phyloP scores from a whole-genome alignment of 1,140 invertebrate genomes.

The Anagrus nilaparvatae region DNA sequence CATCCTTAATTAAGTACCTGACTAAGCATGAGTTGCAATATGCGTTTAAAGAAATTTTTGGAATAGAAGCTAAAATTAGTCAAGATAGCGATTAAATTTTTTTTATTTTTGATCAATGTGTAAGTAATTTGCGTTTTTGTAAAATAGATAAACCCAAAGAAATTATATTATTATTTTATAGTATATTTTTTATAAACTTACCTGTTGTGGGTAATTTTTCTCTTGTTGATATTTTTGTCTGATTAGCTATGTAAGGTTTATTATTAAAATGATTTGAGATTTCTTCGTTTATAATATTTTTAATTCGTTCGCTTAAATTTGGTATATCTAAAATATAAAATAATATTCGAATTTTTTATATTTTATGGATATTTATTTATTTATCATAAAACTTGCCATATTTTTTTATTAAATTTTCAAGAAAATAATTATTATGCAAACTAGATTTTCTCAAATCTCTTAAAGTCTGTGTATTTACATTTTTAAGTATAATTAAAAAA shows the following conservation, averaged over 20 bases:
- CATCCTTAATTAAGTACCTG: constrained; percentile 61
- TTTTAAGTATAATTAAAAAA: no score
- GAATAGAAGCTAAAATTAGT: constrained; percentile 46
- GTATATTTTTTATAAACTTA: constrained; percentile 2
- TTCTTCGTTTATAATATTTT: constrained; percentile 13
- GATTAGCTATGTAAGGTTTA: no score
- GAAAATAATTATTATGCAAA: constrained; percentile 17
- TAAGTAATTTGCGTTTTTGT: neutral
- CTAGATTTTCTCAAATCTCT: constrained; percentile 7
- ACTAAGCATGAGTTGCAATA: constrained; percentile 51
- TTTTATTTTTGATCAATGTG: neutral
- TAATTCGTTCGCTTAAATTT: constrained; percentile 15
- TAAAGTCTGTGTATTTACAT: neutral
- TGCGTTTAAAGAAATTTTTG: constrained; percentile 70
- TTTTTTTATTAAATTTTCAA: constrained; percentile 14
- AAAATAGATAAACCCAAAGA: neutral
- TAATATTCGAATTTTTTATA: no score
- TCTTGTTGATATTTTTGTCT: no score
- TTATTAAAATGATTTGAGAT: no score
- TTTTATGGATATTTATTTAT: no score
- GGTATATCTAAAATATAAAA: neutral
- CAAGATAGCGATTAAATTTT: constrained; percentile 6
- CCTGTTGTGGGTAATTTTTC: constrained; percentile 5
- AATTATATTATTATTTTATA: constrained; percentile 10
- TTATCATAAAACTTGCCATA: constrained; percentile 12